Percentiles rank a stretch among this genome's conserved stretches.
phyloP scores from a whole-genome alignment of 2,113 vertebrate species.

The Grallaria varia region DNA sequence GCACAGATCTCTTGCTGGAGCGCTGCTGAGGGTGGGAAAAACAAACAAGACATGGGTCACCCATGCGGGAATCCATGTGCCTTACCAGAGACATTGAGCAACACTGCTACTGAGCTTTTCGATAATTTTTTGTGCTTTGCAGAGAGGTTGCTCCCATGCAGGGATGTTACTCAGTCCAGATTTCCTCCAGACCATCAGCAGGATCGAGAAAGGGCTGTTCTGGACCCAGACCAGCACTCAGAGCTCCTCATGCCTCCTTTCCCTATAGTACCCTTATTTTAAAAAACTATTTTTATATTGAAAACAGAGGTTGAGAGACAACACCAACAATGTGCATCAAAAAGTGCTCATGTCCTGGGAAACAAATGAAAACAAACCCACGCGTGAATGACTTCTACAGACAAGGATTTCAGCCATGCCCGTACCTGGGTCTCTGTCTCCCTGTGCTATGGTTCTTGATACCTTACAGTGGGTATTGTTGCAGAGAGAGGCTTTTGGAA shows the following conservation, averaged over 20 bases:
- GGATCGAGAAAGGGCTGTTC: not conserved
- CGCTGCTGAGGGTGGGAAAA: not conserved
- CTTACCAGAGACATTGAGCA: not conserved
- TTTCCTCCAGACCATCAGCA: not conserved
- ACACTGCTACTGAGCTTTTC: not conserved
- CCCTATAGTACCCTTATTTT: fast-evolving
- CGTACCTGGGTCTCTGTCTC: not conserved
- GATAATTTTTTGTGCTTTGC: not conserved
- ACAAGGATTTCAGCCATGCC: not conserved
- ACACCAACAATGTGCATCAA: not conserved
- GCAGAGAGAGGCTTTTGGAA: not conserved
- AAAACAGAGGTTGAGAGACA: not conserved
- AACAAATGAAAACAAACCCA: not conserved
- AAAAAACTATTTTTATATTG: not conserved
- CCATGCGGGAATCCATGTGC: fast-evolving
- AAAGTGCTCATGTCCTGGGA: not conserved
- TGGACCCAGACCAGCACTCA: not conserved
- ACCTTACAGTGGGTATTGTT: not conserved
- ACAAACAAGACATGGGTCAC: not conserved
- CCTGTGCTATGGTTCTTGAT: not conserved
- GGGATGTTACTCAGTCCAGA: not conserved
- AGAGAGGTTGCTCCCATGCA: not conserved
- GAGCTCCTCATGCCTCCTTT: not conserved
- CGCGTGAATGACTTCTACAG: not conserved
- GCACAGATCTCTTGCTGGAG: not conserved